A percentile compares a stretch with the other conserved stretches of the same genome.
These are phyloP conservation scores for Cryptomyrus ogoouensis DNA, from an alignment of 2,113 vertebrate genomes.

Conservation along the genomic window DNA sequence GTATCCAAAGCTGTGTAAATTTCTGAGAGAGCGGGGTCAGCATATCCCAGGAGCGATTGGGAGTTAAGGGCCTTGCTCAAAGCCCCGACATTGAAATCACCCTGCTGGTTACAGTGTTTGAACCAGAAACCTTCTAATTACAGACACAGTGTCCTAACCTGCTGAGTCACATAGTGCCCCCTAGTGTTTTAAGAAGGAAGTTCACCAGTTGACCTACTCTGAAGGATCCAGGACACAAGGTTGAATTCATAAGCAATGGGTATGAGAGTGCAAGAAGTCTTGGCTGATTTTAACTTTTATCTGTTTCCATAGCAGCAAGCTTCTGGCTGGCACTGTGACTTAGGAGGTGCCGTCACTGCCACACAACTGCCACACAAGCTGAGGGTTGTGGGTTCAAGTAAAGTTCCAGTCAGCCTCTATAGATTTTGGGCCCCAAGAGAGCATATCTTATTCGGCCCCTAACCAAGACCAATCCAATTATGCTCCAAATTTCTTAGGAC, in stretches of 20 bases:
- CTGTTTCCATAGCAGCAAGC: background rate
- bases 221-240: background rate
- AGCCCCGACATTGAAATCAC: background rate
- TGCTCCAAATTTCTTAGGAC: background rate
- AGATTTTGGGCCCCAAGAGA: background rate
- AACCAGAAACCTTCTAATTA: background rate
- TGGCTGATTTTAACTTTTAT: background rate
- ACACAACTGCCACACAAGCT: background rate
- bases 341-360: background rate
- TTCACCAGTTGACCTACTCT: background rate
- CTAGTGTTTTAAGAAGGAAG: background rate
- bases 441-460: background rate
- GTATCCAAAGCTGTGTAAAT: background rate
- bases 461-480: background rate
- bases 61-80: background rate
- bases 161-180: background rate
- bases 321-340: background rate
- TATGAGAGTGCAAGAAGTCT: background rate
- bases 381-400: background rate
- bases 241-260: background rate
- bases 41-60: background rate
- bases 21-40: background rate
- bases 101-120: background rate
- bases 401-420: background rate
- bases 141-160: background rate